Conservation (phyloP, 2,113 vertebrate species). For the Microtus ochrogaster region DNA sequence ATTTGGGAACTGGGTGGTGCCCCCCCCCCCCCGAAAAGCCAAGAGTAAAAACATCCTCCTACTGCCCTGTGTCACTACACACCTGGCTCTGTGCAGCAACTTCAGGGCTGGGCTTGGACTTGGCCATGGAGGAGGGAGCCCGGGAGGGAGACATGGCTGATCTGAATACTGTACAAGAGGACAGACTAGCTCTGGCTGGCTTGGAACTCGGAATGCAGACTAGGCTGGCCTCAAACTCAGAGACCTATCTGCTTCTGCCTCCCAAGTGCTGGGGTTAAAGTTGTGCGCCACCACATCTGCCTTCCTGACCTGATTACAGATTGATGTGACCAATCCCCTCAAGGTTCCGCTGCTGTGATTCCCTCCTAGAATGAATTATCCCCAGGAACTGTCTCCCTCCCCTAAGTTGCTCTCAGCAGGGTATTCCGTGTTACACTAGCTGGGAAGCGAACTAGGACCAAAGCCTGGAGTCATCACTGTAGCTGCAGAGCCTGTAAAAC, state of each 20-base stretch:
- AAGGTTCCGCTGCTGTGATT: not conserved
- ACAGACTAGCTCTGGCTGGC: not conserved
- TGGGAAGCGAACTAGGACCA: not conserved
- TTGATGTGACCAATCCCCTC: too few relatives aligned
- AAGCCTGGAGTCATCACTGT: not conserved
- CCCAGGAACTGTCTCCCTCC: not conserved
- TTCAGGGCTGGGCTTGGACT: not conserved
- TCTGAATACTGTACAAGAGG: too few relatives aligned
- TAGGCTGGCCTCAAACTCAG: too few relatives aligned
- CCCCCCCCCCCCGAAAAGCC: too few relatives aligned
- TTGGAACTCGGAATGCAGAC: not conserved
- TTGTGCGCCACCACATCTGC: not conserved
- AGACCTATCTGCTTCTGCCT: not conserved
- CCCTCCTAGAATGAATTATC: too few relatives aligned
- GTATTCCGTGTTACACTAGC: not conserved
- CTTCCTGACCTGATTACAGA: too few relatives aligned
- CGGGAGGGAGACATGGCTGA: not conserved
- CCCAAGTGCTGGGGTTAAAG: not conserved
- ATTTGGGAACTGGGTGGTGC: too few relatives aligned
- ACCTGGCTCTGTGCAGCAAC: not conserved
- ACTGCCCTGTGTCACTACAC: not conserved
- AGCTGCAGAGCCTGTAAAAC: not conserved
- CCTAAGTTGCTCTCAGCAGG: too few relatives aligned
- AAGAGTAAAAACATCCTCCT: too few relatives aligned
- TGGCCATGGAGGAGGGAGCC: not conserved